Evolutionary conservation across 2,797 vertebrate genomes (phyloP).

Genomic region (Anableps anableps): DNA sequence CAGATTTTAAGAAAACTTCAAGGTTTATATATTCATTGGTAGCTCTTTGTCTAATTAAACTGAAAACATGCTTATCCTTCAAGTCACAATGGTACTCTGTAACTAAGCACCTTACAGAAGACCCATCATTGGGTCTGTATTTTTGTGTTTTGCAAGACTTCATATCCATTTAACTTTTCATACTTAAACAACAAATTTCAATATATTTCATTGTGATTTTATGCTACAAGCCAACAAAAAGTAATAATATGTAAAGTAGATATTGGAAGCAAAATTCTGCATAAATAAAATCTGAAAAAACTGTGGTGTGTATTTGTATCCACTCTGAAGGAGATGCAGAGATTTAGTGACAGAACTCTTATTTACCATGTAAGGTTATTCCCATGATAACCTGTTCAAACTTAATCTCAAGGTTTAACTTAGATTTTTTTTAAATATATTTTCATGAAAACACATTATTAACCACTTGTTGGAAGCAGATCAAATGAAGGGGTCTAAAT

Average conservation of each 20-base stretch:
- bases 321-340: not conserved
- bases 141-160: not conserved
- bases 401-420: not conserved
- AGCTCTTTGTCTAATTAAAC: slow-evolving; percentile 14
- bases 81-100: slow-evolving; percentile 11
- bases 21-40: not conserved
- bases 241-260: not conserved
- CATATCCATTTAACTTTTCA: not conserved
- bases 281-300: not conserved
- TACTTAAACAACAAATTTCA: not conserved
- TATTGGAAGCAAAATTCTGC: not conserved
- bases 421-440: not conserved
- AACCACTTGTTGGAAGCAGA: not conserved
- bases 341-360: not conserved
- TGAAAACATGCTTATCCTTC: slow-evolving; percentile 7
- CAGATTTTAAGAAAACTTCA: not conserved
- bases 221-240: not conserved
- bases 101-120: slow-evolving; percentile 17
- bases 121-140: slow-evolving; percentile 42
- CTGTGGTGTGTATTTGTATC: not conserved
- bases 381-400: not conserved
- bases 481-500: no score
- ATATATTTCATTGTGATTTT: no score
- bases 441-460: not conserved
- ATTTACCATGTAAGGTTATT: not conserved